Base-by-base conservation (phyloP, 1,140 invertebrate genomes). In the Eriocheir sinensis region DNA sequence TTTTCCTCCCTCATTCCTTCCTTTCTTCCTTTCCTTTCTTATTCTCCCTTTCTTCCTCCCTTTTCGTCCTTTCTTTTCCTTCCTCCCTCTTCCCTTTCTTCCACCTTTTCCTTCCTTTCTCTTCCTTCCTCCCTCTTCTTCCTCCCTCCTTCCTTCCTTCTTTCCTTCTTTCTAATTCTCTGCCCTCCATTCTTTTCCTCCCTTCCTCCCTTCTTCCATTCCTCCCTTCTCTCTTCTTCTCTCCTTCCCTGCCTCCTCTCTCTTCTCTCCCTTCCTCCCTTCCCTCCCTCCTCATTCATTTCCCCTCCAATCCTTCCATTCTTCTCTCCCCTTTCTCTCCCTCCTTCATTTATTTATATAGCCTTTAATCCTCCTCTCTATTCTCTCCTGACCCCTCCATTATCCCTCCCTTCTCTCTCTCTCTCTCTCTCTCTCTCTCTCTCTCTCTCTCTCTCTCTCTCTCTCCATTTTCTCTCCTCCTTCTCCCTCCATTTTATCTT, bases 331-430 rank as follows among this genome's bases (percentile, higher is more conserved):
- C n/a, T n/a, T n/a, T n/a, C n/a, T n/a, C 60, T 72, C 60, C 60
- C 60, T 72, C 60, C 60, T 72, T 72, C 60, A 72, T 72, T 72
- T 72, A 72, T 72, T n/a, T 72, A 72, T 72, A 72, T 72, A 72
- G 60, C 60, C 60, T 72, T 72, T 72, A 72, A 72, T 72, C 60
- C 60, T 27, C n/a, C 60, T n/a, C 60, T 72, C 60, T 72, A 72
- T 72, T 72, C 60, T 72, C 60, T 72, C 21, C 60, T 72, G 12
- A 72, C 60, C 60, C n/a, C 60, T 72, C 60, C 60, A 72, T 72
- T 72, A 72, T 72, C 27, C 27, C 27, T 72, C 60, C 60, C 60
- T 72, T 72, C 60, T 72, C n/a, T 27, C 60, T n/a, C n/a, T n/a
- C n/a, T n/a, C n/a, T n/a, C n/a, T n/a, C n/a, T n/a, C 60, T n/a